Conservation (phyloP, 2,888 invertebrate genomes). For the Baronia brevicornis region DNA sequence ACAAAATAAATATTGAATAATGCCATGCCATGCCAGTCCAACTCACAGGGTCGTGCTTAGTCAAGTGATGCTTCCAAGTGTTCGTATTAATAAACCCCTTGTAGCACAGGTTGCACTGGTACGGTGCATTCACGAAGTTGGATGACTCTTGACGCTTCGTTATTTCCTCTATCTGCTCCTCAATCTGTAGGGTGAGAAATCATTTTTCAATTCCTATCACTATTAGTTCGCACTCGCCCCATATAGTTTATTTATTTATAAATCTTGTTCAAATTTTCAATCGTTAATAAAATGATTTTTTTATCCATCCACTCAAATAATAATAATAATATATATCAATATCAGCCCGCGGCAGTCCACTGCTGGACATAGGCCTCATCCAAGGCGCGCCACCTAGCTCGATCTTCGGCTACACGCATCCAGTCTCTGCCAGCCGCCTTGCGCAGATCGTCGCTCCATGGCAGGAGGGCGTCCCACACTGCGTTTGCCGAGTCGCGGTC, state of each 20-base stretch:
- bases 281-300: too few species aligned
- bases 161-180: constrained; percentile 55
- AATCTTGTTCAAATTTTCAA: too few species aligned
- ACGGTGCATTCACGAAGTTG: constrained; percentile 56
- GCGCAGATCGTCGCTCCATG: too few species aligned
- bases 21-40: neutral
- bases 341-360: too few species aligned
- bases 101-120: constrained; percentile 53
- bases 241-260: neutral
- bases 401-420: too few species aligned
- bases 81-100: constrained; percentile 58
- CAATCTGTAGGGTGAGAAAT: constrained; percentile 29
- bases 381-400: too few species aligned
- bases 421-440: too few species aligned
- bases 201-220: neutral
- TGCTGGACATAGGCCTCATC: too few species aligned
- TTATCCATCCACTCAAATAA: too few species aligned
- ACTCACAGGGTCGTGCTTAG: constrained; percentile 53
- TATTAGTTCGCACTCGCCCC: neutral
- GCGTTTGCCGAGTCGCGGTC: too few species aligned
- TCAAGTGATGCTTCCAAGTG: constrained; percentile 55
- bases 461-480: too few species aligned
- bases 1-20: neutral
- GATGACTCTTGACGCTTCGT: constrained; percentile 43
- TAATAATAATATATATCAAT: too few species aligned